Percentiles rank a stretch among this genome's conserved stretches.
These are phyloP conservation scores for Paracentrotus lividus DNA, from an alignment of 53 echinoderm and acorn worm genomes.

Conservation along the genomic window DNA sequence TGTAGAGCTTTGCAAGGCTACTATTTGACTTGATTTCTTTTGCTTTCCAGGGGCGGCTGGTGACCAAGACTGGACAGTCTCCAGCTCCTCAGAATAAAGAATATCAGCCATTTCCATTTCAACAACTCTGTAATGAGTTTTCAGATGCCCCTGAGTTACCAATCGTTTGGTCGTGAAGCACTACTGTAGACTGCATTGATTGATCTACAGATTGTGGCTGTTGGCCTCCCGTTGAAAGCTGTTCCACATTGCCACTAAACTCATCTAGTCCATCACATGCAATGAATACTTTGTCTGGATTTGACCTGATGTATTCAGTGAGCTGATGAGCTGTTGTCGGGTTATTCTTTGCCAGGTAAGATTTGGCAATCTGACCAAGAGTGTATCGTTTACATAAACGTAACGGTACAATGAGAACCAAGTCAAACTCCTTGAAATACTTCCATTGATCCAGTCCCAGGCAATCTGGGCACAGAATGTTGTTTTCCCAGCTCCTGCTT, in stretches of 20 bases:
- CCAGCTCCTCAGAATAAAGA: background rate
- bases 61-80: background rate
- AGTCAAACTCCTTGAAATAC: background rate
- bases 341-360: background rate
- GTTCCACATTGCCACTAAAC: background rate
- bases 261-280: constrained; percentile 12
- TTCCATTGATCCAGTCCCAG: constrained; percentile 41
- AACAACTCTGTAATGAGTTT: background rate
- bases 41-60: constrained; percentile 12
- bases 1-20: background rate
- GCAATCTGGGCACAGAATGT: background rate
- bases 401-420: background rate
- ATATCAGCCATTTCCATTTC: background rate
- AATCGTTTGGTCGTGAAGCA: background rate
- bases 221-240: background rate
- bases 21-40: background rate
- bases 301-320: background rate
- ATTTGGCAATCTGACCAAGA: constrained; percentile 7
- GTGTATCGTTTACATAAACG: background rate
- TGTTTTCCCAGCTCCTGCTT: background rate
- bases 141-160: background rate
- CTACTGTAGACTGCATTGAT: no score
- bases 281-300: constrained; percentile 25
- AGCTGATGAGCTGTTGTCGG: background rate
- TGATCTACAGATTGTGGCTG: background rate